Evolutionary conservation across 53 echinoderm and acorn worm species (phyloP).

Genomic region (Paelopatides confundens): DNA sequence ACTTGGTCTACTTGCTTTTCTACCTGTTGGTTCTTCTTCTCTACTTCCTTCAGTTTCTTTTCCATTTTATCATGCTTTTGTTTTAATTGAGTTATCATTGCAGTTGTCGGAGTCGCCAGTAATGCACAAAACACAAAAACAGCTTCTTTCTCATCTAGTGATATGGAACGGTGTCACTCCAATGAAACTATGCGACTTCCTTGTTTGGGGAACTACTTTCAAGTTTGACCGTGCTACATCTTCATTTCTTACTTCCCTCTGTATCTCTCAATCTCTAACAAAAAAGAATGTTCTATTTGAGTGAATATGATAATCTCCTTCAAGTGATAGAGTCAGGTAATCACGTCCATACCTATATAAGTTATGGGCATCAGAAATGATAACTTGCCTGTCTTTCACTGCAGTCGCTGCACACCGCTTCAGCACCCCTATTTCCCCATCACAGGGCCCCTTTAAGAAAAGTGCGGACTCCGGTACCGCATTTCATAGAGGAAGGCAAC

Average conservation of each 20-base stretch:
- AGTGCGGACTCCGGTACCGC: too few relatives aligned
- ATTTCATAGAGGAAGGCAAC: too few relatives aligned
- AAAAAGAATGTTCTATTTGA: too few relatives aligned
- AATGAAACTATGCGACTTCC: background rate
- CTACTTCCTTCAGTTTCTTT: too few relatives aligned
- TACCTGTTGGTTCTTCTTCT: too few relatives aligned
- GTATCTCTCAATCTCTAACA: background rate
- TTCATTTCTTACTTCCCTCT: background rate
- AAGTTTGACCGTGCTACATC: background rate
- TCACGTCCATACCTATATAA: background rate
- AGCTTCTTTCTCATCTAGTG: background rate
- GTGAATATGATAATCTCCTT: background rate
- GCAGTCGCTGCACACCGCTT: background rate
- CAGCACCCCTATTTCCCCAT: slow-evolving; percentile 9
- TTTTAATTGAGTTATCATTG: too few relatives aligned
- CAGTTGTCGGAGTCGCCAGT: too few relatives aligned
- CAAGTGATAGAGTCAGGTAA: background rate
- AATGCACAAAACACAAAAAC: too few relatives aligned
- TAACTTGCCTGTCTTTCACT: slow-evolving; percentile 2
- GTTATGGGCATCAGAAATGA: too few relatives aligned
- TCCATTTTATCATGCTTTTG: too few relatives aligned
- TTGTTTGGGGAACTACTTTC: background rate
- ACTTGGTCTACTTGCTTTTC: too few relatives aligned
- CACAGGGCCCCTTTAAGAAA: slow-evolving; percentile 33
- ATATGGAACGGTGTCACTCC: background rate